A percentile compares a stretch with the other conserved stretches of the same genome.
These are phyloP conservation scores for Crotalus horridus DNA, from an alignment of 2,113 vertebrate genomes.

Conservation along the genomic window DNA sequence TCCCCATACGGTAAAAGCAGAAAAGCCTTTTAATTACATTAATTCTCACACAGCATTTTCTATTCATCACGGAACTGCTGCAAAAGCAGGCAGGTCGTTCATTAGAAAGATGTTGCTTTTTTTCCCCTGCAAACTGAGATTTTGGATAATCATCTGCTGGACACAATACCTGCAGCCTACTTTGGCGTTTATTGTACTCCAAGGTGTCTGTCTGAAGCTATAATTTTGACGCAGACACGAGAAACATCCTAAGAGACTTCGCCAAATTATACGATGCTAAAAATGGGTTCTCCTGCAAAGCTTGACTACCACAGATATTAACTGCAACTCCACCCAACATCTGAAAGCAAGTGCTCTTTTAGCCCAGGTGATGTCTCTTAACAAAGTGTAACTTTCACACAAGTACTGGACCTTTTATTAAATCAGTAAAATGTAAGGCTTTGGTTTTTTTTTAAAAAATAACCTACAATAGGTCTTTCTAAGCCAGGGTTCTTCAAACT, in stretches of 20 bases:
- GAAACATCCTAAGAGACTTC: slow-evolving; percentile 7
- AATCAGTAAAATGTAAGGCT: background rate
- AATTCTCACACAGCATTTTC: background rate
- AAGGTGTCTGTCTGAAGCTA: background rate
- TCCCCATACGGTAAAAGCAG: background rate
- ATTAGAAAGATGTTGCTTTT: background rate
- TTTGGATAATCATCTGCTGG: background rate
- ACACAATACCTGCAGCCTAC: background rate
- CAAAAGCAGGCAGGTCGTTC: background rate
- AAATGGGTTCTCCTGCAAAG: background rate
- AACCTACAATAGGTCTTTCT: background rate
- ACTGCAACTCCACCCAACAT: background rate
- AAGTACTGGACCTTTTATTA: background rate
- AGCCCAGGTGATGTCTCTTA: background rate
- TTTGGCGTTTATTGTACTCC: background rate
- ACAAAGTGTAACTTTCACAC: background rate
- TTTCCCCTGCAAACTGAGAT: background rate
- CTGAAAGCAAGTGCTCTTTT: background rate
- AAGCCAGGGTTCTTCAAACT: background rate
- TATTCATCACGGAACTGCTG: background rate
- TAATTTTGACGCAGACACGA: slow-evolving; percentile 22
- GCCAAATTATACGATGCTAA: slow-evolving; percentile 33
- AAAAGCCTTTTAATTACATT: background rate
- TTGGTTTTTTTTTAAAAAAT: background rate
- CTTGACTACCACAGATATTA: background rate